These are phyloP conservation scores for Sarcophilus harrisii DNA, from an alignment of 2,797 vertebrate species.

Conservation along the genomic window DNA sequence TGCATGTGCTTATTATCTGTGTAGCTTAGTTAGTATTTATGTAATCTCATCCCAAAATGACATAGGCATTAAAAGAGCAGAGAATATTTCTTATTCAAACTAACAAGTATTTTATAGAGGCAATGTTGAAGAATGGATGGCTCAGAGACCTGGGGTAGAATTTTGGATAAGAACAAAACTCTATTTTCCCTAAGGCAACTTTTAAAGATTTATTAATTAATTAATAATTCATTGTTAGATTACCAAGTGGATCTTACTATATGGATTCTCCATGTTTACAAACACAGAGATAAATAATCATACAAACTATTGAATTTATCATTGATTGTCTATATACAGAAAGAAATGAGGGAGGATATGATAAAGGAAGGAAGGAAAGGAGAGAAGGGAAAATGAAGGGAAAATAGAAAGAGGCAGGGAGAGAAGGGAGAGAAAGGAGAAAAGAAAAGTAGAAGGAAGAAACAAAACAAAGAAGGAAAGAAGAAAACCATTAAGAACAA, in stretches of 20 bases:
- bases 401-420: neutral
- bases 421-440: neutral
- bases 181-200: neutral
- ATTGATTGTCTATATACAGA: neutral
- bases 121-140: neutral
- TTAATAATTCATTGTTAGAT: neutral
- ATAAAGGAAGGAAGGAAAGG: neutral
- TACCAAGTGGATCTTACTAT: neutral
- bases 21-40: neutral
- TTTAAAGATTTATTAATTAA: neutral
- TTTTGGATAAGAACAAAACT: neutral
- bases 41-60: neutral
- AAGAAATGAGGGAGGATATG: neutral
- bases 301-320: neutral
- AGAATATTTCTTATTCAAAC: neutral
- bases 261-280: neutral
- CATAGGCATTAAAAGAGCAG: neutral
- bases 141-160: neutral
- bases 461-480: neutral
- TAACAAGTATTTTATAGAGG: neutral
- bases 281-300: neutral
- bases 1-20: neutral
- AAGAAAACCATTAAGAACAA: slow-evolving; percentile 11
- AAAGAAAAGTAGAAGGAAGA: neutral
- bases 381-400: neutral